These are phyloP conservation scores for Drosophila differens DNA, from an alignment of 2,888 invertebrate genomes.

Conservation along the genomic window DNA sequence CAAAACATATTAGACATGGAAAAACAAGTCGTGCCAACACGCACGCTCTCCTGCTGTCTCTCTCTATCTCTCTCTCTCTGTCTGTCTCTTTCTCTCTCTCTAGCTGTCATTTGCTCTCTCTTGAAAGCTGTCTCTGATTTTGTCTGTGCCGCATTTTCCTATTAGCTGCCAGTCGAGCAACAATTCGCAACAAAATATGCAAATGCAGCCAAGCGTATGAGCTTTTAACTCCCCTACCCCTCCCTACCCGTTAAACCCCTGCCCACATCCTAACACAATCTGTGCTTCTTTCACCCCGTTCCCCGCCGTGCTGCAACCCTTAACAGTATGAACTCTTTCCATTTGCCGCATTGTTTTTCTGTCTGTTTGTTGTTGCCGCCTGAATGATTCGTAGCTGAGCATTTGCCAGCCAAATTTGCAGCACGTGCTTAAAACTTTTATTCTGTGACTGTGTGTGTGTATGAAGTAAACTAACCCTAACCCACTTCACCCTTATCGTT, in stretches of 20 bases:
- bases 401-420: slow-evolving; percentile 70
- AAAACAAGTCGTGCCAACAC: slow-evolving; percentile 74
- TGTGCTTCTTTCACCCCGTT: not conserved
- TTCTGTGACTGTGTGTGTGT: not conserved
- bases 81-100: not conserved
- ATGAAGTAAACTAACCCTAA: slow-evolving; percentile 5
- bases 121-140: slow-evolving; percentile 18
- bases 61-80: slow-evolving; percentile 1
- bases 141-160: slow-evolving; percentile 78
- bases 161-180: slow-evolving; percentile 75
- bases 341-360: slow-evolving; percentile 74
- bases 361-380: slow-evolving; percentile 71
- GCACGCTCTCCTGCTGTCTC: slow-evolving; percentile 34
- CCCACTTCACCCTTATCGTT: slow-evolving; percentile 32
- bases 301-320: not conserved
- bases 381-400: slow-evolving; percentile 71
- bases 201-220: slow-evolving; percentile 74
- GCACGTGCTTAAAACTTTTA: slow-evolving; percentile 68
- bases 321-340: slow-evolving; percentile 14
- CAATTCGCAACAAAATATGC: slow-evolving; percentile 79
- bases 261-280: slow-evolving; percentile 15
- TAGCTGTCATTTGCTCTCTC: not conserved
- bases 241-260: not conserved
- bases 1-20: slow-evolving; percentile 74
- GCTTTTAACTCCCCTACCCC: slow-evolving; percentile 16